Evolutionary conservation across 2,888 invertebrate species (phyloP).

Genomic region (Strigamia transsilvanica): DNA sequence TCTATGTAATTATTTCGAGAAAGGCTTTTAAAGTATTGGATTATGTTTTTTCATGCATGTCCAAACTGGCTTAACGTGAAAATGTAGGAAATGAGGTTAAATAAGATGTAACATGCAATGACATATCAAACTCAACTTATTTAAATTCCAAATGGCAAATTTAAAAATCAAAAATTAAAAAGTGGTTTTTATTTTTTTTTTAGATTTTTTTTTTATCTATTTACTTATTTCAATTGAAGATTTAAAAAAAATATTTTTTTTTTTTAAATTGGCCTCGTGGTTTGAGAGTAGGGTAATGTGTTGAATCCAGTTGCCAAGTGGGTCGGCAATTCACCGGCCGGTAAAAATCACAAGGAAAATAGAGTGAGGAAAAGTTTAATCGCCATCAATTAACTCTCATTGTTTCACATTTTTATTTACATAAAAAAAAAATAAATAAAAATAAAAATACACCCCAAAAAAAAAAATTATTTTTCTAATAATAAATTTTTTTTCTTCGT

Average conservation of each 20-base stretch:
- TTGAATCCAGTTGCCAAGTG: conserved; percentile 42
- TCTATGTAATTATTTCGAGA: conserved; percentile 7
- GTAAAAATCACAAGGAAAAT: conserved; percentile 18
- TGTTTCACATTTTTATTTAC: background rate
- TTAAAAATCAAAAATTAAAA: background rate
- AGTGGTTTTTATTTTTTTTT: background rate
- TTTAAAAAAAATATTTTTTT: background rate
- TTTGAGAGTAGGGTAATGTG: conserved; percentile 33
- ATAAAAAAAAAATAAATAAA: background rate
- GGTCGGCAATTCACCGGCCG: conserved; percentile 46
- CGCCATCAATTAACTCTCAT: background rate
- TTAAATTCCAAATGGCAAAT: background rate
- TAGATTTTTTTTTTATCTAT: background rate
- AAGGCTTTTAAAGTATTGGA: background rate
- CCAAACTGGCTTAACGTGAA: conserved; percentile 32
- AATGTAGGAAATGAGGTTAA: conserved; percentile 30
- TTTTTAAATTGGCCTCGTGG: conserved; percentile 1
- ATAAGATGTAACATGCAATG: background rate
- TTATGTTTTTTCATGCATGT: conserved; percentile 26
- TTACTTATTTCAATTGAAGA: background rate
- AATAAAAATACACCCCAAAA: background rate
- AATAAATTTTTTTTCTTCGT: background rate
- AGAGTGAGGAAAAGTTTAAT: conserved; percentile 15
- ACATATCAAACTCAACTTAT: background rate
- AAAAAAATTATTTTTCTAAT: background rate